Percentiles rank a stretch among this genome's conserved stretches.
phyloP scores from a whole-genome alignment of 2,113 vertebrate genomes.

The Rhinopomastus cyanomelas region DNA sequence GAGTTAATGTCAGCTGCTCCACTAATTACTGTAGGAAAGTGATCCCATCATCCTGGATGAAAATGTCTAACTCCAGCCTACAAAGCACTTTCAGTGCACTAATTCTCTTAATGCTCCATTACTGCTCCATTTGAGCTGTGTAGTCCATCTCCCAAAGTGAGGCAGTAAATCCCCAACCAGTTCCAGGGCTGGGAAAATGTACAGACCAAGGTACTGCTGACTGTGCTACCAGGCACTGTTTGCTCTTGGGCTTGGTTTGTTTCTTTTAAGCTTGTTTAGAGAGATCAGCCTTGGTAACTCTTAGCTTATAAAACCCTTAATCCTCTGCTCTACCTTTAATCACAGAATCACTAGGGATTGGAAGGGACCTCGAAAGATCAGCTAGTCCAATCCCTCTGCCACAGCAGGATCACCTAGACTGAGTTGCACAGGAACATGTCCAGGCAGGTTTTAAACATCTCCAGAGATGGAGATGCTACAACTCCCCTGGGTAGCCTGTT shows the following conservation, averaged over 20 bases:
- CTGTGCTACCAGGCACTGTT: not conserved
- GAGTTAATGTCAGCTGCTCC: conserved; percentile 41
- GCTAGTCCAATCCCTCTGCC: too few species aligned
- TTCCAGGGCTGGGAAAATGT: not conserved
- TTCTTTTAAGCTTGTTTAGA: not conserved
- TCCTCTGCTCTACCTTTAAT: not conserved
- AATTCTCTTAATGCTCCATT: conserved; percentile 58
- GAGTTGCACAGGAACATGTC: too few species aligned
- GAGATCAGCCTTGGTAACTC: not conserved
- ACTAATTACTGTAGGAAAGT: conserved; percentile 53
- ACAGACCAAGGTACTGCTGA: not conserved
- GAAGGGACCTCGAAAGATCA: too few species aligned
- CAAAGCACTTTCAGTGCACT: conserved; percentile 26
- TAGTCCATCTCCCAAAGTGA: conserved; percentile 2
- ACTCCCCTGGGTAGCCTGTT: too few species aligned
- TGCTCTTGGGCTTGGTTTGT: not conserved
- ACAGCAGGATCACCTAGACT: too few species aligned
- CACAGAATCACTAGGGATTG: too few species aligned
- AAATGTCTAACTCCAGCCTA: conserved; percentile 17
- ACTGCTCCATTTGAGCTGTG: not conserved
- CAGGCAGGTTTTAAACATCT: too few species aligned
- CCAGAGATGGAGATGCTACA: too few species aligned
- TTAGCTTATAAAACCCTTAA: not conserved
- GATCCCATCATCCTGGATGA: conserved; percentile 17
- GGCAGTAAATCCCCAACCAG: not conserved